These are phyloP conservation scores for Drosophila santomea DNA, from an alignment of 1,140 invertebrate genomes.

Conservation along the genomic window DNA sequence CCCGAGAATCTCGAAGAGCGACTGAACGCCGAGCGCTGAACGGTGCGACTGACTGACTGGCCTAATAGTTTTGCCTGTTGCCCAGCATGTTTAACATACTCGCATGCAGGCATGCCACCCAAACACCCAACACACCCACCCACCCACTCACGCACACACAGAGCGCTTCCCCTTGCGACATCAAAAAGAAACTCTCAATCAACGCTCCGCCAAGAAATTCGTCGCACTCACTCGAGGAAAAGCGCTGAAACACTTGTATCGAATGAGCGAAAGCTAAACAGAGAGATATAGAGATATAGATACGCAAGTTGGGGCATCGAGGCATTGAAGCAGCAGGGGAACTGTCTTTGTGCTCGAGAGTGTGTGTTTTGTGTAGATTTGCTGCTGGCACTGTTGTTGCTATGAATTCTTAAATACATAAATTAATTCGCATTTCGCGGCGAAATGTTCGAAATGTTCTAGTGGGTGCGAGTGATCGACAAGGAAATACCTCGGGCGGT, in stretches of 20 bases:
- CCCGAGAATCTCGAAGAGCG: constrained; percentile 38
- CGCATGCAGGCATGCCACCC: constrained; percentile 21
- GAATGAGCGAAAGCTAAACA: constrained; percentile 28
- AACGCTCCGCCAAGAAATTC: constrained; percentile 71
- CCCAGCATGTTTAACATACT: constrained; percentile 55
- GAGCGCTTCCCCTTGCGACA: constrained; percentile 28
- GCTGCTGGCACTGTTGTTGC: constrained; percentile 24
- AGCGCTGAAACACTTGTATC: constrained; percentile 54
- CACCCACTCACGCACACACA: constrained; percentile 29
- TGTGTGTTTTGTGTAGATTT: constrained; percentile 28
- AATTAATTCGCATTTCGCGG: constrained; percentile 69
- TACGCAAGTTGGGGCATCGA: background rate
- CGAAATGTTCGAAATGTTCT: constrained; percentile 13
- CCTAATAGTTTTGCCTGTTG: constrained; percentile 62
- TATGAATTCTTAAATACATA: constrained; percentile 71
- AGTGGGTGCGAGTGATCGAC: constrained; percentile 18
- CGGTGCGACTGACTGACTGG: constrained; percentile 36
- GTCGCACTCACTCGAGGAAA: constrained; percentile 74
- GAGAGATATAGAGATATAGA: constrained; percentile 13
- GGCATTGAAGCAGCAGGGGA: background rate
- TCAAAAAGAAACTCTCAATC: constrained; percentile 81
- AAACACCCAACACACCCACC: constrained; percentile 8
- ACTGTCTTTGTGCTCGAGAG: constrained; percentile 11
- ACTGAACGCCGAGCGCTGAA: constrained; percentile 40
- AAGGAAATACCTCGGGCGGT: constrained; percentile 28